Base-by-base conservation (phyloP, 2,113 vertebrate genomes). In the Megaceryle torquata region DNA sequence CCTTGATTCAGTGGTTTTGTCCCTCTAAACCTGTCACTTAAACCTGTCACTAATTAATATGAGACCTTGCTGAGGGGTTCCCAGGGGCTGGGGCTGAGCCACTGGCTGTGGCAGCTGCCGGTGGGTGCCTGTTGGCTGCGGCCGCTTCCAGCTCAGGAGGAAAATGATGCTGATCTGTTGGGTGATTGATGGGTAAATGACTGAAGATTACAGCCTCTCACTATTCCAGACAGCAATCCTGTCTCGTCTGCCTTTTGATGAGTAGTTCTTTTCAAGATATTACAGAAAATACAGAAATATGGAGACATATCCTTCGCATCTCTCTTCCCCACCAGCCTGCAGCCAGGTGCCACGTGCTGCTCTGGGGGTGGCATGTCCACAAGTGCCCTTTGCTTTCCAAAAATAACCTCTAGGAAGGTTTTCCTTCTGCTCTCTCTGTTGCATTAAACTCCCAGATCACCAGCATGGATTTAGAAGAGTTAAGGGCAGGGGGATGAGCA, bases 381-480 rank as follows among this genome's bases (percentile, higher is more conserved):
- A 1, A 29, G 35, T 35, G 64, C 56, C 46, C 18, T 57, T 63
- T 31, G 65, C 83, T 74, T 28, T 37, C 59, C 19, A 1, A 33
- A 81, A 51, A 51, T 5, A 17, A 64, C n/a, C 11, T 10, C 7
- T 10, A 11, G 3, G 35, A 14, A 22, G 0, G 0, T 76, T 63
- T 88, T 21, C 48, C 51, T 78, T 81, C 28, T 35, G 10, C 14
- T 22, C 22, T 43, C 64, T 48, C 29, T 50, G 9, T 12, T 76
- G 57, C 11, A 5, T 59, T 44, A 41, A 54, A 65, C 0, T 20
- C 43, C 21, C 11, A 14, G 5, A 26, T n/a, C 5, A 9, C 28
- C 6, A 2, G 25, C 0, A 0, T 28, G 63, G 26, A 13, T 76
- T 65, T 80, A 4, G n/a, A 53, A 72, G 75, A 33, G 9, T 53